Percentiles rank a stretch among this genome's conserved stretches.
Conservation (phyloP, 1,140 invertebrate species). For the Sesamia nonagrioides region DNA sequence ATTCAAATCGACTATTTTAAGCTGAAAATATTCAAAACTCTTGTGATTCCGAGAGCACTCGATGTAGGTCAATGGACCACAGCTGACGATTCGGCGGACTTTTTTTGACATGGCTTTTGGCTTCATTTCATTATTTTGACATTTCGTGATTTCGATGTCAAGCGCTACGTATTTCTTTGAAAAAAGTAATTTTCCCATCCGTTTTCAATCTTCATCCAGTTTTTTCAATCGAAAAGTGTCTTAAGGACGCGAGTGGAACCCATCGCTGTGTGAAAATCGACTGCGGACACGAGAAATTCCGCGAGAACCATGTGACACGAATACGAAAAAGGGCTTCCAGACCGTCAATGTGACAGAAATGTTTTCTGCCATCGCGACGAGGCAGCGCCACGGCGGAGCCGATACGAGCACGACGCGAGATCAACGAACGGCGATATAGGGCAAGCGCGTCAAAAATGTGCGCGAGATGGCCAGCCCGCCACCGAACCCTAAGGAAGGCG, state of each 20-base stretch:
- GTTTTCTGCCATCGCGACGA: constrained; percentile 86
- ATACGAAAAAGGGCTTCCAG: constrained; percentile 87
- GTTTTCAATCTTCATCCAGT: constrained; percentile 69
- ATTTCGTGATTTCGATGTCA: constrained; percentile 86
- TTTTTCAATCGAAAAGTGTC: constrained; percentile 67
- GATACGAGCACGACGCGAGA: constrained; percentile 72
- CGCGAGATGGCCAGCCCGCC: constrained; percentile 87
- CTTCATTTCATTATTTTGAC: constrained; percentile 88
- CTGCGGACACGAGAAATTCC: constrained; percentile 72
- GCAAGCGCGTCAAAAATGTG: constrained; percentile 85
- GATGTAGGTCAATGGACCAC: constrained; percentile 60
- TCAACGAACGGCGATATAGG: constrained; percentile 81
- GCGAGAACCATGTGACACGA: constrained; percentile 87
- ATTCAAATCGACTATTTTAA: neutral
- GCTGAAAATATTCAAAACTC: constrained; percentile 17
- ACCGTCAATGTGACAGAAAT: constrained; percentile 87
- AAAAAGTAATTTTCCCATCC: constrained; percentile 77
- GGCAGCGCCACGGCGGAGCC: constrained; percentile 76
- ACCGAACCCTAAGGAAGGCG: constrained; percentile 85
- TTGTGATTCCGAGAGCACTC: constrained; percentile 48
- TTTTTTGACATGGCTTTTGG: constrained; percentile 86
- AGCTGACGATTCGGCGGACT: constrained; percentile 79
- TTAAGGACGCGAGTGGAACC: constrained; percentile 57
- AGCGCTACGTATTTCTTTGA: constrained; percentile 86
- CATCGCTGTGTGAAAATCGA: constrained; percentile 56